Percentiles rank a stretch among this genome's conserved stretches.
phyloP scores from a whole-genome alignment of 1,140 invertebrate species.

The Drosophila parabipectinata region DNA sequence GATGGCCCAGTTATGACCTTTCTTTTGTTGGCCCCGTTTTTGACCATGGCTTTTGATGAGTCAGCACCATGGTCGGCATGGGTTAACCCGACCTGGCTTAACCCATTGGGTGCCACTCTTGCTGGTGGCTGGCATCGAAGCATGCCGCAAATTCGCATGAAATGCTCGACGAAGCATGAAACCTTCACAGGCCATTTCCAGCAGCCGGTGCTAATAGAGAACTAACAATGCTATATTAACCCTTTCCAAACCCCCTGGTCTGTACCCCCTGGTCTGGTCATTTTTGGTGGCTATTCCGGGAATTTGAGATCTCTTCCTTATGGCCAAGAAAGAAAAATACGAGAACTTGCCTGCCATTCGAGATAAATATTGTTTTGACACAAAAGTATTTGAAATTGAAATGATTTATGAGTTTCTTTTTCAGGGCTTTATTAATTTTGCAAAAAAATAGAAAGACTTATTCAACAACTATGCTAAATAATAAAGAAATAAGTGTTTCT shows the following conservation, averaged over 20 bases:
- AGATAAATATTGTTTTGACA: slow-evolving; percentile 1
- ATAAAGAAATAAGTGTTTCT: too few relatives aligned
- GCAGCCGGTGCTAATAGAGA: not conserved
- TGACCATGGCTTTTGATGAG: not conserved
- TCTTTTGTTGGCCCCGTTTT: not conserved
- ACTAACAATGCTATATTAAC: not conserved
- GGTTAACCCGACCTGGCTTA: slow-evolving; percentile 1
- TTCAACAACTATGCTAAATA: too few relatives aligned
- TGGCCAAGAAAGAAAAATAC: not conserved
- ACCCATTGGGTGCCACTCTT: not conserved
- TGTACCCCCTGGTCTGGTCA: too few relatives aligned
- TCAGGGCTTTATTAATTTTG: too few relatives aligned
- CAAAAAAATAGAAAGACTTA: too few relatives aligned
- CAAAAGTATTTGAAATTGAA: not conserved
- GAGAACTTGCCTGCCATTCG: not conserved
- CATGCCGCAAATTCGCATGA: not conserved
- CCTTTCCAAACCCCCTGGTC: not conserved
- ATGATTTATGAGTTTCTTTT: too few relatives aligned
- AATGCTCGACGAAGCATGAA: slow-evolving; percentile 1
- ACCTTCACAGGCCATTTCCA: not conserved
- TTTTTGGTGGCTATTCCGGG: not conserved
- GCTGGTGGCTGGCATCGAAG: not conserved
- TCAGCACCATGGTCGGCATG: not conserved
- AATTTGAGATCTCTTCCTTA: not conserved
- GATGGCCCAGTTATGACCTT: not conserved